Evolutionary conservation across 2,797 vertebrate species (phyloP), one percentile per base, ranked within the genome.

Genomic region (Agapornis canus): DNA sequence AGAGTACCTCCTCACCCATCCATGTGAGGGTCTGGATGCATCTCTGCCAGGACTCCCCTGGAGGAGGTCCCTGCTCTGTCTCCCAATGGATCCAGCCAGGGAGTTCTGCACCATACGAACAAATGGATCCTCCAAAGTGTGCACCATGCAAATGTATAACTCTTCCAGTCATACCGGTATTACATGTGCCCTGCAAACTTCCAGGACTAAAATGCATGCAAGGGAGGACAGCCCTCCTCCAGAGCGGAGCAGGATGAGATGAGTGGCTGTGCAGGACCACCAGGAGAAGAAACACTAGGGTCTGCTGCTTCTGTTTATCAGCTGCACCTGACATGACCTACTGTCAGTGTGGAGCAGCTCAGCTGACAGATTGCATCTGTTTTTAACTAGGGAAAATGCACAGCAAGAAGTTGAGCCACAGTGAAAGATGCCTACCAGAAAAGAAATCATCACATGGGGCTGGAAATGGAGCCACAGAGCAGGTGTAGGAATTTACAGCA

Each of bases 171-270:
- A 13, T 26, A 23, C 13, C 26, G 5, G 6, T 26, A 8, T 47
- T 32, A n/a, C 11, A 7, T 19, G 31, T 22, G 13, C 27, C 25
- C 31, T 59, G 26, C 8, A 49, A 11, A 49, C n/a, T 20, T 61
- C 5, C 1, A 5, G n/a, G 21, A 25, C 15, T 56, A 56, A 56
- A 57, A 32, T 0, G 2, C 14, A 2, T 9, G 2, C 4, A 27
- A 60, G 31, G 45, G 12, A 70, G 65, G 54, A 57, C 16, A 76
- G 26, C 13, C 7, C 10, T 82, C 21, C 31, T 15, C 37, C 59
- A 22, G 32, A 65, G 31, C 22, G 45, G 20, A 56, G 32, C 31
- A 52, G 69, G 10, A 13, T 26, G 13, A 76, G 17, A 6, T 6
- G 40, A 15, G 21, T 64, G 49, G 31, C 27, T 18, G 5, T 26